A percentile compares a stretch with the other conserved stretches of the same genome.
phyloP scores from a whole-genome alignment of 2,888 invertebrate genomes.

The Saturnia japonica region DNA sequence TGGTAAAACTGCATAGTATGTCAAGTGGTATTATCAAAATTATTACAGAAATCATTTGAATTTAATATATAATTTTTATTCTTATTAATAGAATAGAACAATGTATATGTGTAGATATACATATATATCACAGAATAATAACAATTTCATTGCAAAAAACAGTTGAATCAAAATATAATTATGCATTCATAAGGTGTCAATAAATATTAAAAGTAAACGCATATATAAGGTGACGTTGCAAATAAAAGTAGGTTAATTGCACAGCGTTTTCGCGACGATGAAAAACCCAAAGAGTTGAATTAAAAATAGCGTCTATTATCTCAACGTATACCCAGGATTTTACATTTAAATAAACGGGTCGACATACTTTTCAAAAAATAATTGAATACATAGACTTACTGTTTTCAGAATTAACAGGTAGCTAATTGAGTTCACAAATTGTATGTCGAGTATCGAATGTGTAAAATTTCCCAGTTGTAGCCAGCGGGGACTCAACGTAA shows the following conservation, averaged over 20 bases:
- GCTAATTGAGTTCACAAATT: constrained; percentile 37
- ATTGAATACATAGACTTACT: background rate
- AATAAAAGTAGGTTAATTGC: constrained; percentile 12
- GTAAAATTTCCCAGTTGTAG: constrained; percentile 46
- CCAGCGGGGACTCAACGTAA: constrained; percentile 57
- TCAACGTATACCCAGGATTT: background rate
- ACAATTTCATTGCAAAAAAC: background rate
- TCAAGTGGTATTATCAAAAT: no score
- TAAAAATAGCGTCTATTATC: constrained; percentile 8
- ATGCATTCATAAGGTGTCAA: background rate
- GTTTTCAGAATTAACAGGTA: constrained; percentile 28
- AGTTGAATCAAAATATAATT: background rate
- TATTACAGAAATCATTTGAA: no score
- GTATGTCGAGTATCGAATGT: constrained; percentile 26
- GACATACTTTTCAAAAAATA: background rate
- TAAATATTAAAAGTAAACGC: background rate
- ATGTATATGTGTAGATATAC: background rate
- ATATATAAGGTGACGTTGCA: background rate
- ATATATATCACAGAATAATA: no score
- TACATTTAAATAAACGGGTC: background rate
- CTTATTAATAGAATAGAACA: background rate
- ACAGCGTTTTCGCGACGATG: constrained; percentile 3
- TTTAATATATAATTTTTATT: no score
- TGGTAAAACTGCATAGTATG: no score
- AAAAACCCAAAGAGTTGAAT: constrained; percentile 8